Conservation (phyloP, 2,797 vertebrate genomes). For the Oreortyx pictus region DNA sequence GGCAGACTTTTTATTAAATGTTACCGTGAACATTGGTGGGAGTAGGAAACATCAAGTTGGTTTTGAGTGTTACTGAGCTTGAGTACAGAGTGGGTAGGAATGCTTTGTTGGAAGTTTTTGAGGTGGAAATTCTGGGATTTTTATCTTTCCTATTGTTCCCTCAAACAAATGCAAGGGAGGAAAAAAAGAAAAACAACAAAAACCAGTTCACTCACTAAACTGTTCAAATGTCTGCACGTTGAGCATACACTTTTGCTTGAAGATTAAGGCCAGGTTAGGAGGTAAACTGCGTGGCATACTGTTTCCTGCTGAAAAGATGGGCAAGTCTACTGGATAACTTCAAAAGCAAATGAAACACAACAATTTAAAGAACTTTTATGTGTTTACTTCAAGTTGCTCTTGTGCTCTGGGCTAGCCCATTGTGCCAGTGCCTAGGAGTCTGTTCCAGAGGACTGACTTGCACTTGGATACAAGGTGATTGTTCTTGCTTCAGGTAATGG, state of each 20-base stretch:
- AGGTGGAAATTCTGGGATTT: neutral
- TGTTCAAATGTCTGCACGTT: neutral
- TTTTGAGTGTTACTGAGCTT: neutral
- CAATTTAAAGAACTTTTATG: neutral
- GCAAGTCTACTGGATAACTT: neutral
- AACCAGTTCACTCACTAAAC: neutral
- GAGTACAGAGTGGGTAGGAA: neutral
- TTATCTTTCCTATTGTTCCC: neutral
- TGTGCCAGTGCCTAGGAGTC: neutral
- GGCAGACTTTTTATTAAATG: neutral
- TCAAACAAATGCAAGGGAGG: neutral
- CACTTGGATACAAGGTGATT: neutral
- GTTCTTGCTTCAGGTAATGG: neutral
- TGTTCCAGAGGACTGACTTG: neutral
- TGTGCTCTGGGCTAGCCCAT: neutral
- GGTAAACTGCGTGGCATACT: neutral
- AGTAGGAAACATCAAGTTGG: neutral
- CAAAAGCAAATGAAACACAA: neutral
- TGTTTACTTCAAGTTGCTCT: neutral
- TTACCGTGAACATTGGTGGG: neutral
- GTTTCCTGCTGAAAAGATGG: neutral
- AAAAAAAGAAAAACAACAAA: neutral
- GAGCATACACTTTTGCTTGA: neutral
- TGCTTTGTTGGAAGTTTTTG: neutral
- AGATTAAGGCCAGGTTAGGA: neutral